phyloP scores from a whole-genome alignment of 2,113 vertebrate genomes.

The Toxotes jaculatrix region DNA sequence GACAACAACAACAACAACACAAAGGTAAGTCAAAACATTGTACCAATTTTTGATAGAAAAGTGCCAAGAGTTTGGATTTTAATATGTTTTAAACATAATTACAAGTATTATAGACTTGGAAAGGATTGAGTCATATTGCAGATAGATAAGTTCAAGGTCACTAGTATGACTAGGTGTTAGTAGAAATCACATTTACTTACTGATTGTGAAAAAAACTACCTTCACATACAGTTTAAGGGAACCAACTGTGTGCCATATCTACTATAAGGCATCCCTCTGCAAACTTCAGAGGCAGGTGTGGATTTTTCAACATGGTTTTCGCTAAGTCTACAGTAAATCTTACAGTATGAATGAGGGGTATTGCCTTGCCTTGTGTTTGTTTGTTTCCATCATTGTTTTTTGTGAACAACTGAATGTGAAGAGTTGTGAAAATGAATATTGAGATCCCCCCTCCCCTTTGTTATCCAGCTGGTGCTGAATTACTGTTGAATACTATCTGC shows the following conservation, averaged over 20 bases:
- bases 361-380: constrained; percentile 11
- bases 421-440: constrained; percentile 1
- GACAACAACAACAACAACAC: constrained; percentile 54
- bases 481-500: constrained; percentile 5
- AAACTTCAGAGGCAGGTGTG: constrained; percentile 43
- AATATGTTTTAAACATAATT: constrained; percentile 33
- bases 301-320: constrained; percentile 16
- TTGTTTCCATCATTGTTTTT: background rate
- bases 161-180: constrained; percentile 24
- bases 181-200: constrained; percentile 56
- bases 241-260: constrained; percentile 45
- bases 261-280: constrained; percentile 58
- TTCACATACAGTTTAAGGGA: background rate
- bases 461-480: constrained; percentile 14
- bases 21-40: constrained; percentile 67
- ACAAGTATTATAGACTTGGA: constrained; percentile 42
- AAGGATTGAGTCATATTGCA: constrained; percentile 44
- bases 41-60: constrained; percentile 69
- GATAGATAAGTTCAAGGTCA: constrained; percentile 36
- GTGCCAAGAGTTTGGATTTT: constrained; percentile 54
- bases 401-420: background rate
- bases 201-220: constrained; percentile 43
- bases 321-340: constrained; percentile 12
- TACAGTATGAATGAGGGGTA: background rate
- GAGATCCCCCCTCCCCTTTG: background rate